Evolutionary conservation across 2,113 vertebrate genomes (phyloP).

Genomic region (Dipodomys stephensi): DNA sequence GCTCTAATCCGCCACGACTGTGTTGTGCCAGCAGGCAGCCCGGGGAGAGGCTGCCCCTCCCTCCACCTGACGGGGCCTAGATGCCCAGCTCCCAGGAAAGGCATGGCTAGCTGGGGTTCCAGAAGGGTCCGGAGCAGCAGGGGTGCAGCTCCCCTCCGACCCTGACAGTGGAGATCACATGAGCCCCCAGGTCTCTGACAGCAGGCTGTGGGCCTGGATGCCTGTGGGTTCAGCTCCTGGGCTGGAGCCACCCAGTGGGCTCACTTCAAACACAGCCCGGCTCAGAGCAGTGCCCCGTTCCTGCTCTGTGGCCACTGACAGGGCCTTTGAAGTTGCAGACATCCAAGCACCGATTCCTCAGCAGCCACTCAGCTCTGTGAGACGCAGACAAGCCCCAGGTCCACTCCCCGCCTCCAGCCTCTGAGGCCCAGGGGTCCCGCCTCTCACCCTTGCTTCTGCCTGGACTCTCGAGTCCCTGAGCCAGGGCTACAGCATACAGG

Average conservation of each 20-base stretch:
- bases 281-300: not conserved
- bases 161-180: not conserved
- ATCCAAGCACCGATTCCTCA: not conserved
- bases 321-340: slow-evolving; percentile 22
- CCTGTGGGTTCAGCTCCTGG: not conserved
- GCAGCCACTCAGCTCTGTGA: not conserved
- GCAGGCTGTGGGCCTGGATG: not conserved
- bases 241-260: not conserved
- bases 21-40: not conserved
- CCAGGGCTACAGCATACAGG: not conserved
- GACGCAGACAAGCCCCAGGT: no score
- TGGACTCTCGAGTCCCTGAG: not conserved
- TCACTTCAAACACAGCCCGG: not conserved
- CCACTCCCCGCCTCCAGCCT: not conserved
- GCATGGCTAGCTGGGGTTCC: not conserved
- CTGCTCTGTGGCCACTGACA: not conserved
- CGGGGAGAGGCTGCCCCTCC: not conserved
- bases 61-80: not conserved
- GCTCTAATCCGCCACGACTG: no score
- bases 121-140: not conserved
- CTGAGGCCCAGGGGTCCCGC: not conserved
- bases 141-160: not conserved
- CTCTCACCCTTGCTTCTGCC: not conserved
- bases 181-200: not conserved
- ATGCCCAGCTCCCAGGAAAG: not conserved